These are phyloP conservation scores for Gastracanthus pulcherrimus DNA, from an alignment of 2,888 invertebrate genomes.

Conservation along the genomic window DNA sequence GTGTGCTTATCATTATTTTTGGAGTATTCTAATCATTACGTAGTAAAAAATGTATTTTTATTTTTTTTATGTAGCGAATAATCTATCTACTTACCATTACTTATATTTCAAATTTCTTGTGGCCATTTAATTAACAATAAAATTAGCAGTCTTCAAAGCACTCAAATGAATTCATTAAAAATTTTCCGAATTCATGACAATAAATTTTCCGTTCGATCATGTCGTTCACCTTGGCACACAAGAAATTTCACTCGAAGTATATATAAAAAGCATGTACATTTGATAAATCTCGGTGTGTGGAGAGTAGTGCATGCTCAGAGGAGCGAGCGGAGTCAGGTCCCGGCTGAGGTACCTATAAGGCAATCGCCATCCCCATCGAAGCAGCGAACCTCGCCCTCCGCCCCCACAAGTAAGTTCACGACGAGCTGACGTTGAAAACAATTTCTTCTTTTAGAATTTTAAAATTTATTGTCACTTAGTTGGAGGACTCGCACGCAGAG, in stretches of 20 bases:
- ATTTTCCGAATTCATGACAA: not conserved
- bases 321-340: constrained; percentile 67
- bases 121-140: not conserved
- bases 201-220: not conserved
- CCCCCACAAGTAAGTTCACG: constrained; percentile 72
- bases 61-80: constrained; percentile 16
- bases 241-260: constrained; percentile 29
- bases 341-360: constrained; percentile 66
- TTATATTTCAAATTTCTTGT: constrained; percentile 39
- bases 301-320: constrained; percentile 75
- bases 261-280: constrained; percentile 52
- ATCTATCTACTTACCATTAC: constrained; percentile 13
- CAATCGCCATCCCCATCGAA: constrained; percentile 69
- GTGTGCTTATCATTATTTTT: constrained; percentile 3
- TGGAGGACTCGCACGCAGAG: too few relatives aligned
- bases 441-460: not conserved
- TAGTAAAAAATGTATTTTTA: constrained; percentile 9
- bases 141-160: not conserved
- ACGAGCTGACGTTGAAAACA: not conserved
- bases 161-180: not conserved
- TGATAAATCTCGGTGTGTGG: constrained; percentile 69
- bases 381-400: constrained; percentile 66
- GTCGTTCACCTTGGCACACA: not conserved
- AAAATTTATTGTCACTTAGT: too few relatives aligned
- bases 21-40: not conserved